phyloP scores from a whole-genome alignment of 2,113 vertebrate genomes.

The Ahaetulla prasina region DNA sequence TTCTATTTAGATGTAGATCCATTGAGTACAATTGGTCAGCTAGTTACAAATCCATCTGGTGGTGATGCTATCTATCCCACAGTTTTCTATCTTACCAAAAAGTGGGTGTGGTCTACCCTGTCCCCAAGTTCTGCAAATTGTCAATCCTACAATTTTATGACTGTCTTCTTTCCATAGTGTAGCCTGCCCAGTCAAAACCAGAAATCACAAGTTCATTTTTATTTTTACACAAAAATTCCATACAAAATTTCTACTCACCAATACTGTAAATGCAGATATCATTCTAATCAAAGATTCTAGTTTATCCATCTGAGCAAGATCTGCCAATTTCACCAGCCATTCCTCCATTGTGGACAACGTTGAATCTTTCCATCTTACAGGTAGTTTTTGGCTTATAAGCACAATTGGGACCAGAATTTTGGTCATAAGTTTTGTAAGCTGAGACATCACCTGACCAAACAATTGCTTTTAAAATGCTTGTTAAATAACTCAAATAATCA shows the following conservation, averaged over 20 bases:
- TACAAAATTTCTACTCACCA: not conserved
- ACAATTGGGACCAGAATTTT: not conserved
- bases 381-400: no score
- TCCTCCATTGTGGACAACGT: not conserved
- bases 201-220: not conserved
- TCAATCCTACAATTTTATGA: not conserved
- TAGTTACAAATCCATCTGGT: not conserved
- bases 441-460: not conserved
- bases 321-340: not conserved
- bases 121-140: not conserved
- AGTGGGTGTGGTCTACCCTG: not conserved
- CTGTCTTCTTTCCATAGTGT: not conserved
- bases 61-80: not conserved
- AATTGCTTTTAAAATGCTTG: not conserved
- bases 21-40: not conserved
- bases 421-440: not conserved
- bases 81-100: not conserved
- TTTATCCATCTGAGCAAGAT: not conserved
- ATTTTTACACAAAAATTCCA: not conserved
- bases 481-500: not conserved
- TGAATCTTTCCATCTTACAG: not conserved
- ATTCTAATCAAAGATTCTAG: not conserved
- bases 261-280: not conserved
- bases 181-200: not conserved
- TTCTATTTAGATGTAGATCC: not conserved